Evolutionary conservation across 2,888 invertebrate species (phyloP).

Genomic region (Pteria penguin): DNA sequence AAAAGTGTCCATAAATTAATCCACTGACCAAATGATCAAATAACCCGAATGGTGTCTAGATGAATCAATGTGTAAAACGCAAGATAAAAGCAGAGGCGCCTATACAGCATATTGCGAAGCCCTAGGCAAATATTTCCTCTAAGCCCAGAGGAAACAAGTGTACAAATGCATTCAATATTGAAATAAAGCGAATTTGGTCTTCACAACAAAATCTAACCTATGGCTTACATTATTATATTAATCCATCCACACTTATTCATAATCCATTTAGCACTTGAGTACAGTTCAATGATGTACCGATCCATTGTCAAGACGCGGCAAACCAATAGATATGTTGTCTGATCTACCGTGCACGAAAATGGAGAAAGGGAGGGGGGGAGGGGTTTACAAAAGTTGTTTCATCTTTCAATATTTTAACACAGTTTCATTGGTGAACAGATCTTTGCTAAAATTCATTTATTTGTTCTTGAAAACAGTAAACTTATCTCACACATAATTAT

Average conservation of each 20-base stretch:
- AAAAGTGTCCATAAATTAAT: too few relatives aligned
- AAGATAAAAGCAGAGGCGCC: background rate
- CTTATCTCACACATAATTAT: too few relatives aligned
- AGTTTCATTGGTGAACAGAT: too few relatives aligned
- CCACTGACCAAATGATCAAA: too few relatives aligned
- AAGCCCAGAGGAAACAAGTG: background rate
- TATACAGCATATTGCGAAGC: background rate
- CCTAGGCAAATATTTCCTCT: background rate
- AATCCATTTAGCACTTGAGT: background rate
- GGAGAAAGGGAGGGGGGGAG: background rate
- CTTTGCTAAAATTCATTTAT: too few relatives aligned
- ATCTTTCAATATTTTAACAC: too few relatives aligned
- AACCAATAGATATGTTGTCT: too few relatives aligned
- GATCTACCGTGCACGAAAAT: background rate
- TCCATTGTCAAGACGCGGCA: too few relatives aligned
- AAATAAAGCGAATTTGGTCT: background rate
- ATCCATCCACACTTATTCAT: background rate
- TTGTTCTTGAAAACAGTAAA: too few relatives aligned
- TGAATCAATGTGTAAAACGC: background rate
- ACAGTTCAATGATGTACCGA: too few relatives aligned
- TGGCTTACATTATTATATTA: background rate
- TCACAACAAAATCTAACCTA: background rate
- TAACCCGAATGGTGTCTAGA: background rate
- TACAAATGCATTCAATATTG: background rate
- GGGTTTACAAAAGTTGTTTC: background rate